phyloP scores from a whole-genome alignment of 2,113 vertebrate species.

The Entelurus aequoreus region DNA sequence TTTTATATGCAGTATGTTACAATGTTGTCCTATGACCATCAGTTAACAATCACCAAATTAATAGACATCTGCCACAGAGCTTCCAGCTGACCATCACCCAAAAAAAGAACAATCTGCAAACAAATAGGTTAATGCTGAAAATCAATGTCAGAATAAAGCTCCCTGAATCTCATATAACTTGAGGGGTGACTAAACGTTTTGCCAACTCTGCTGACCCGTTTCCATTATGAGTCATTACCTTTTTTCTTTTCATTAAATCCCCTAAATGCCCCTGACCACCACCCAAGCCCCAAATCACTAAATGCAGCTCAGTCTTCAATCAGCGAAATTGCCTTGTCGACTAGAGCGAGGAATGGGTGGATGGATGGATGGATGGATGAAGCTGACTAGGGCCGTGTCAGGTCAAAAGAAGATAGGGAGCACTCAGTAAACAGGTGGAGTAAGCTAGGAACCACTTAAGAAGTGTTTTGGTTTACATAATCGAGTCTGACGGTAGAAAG shows the following conservation, averaged over 20 bases:
- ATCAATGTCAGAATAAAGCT: constrained; percentile 45
- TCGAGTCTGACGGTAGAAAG: constrained; percentile 15
- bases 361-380: constrained; percentile 28
- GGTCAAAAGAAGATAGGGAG: constrained; percentile 27
- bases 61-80: constrained; percentile 25
- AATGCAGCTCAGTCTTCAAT: constrained; percentile 63
- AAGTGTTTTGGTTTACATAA: constrained; percentile 44
- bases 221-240: constrained; percentile 52
- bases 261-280: constrained; percentile 14
- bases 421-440: constrained; percentile 33
- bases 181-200: constrained; percentile 27
- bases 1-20: constrained; percentile 11
- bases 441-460: constrained; percentile 17
- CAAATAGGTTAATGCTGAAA: constrained; percentile 34
- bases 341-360: constrained; percentile 31
- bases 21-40: constrained; percentile 1
- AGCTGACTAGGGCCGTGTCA: constrained; percentile 17
- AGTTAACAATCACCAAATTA: constrained; percentile 31
- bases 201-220: constrained; percentile 31
- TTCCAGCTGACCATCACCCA: constrained; percentile 28
- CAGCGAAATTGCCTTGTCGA: constrained; percentile 64
- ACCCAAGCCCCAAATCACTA: constrained; percentile 32
- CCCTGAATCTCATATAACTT: constrained; percentile 24
- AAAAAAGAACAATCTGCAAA: constrained; percentile 27
- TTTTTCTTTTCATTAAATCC: constrained; percentile 47